phyloP scores from a whole-genome alignment of 2,888 invertebrate genomes.

The Aphelenchoides bicaudatus region DNA sequence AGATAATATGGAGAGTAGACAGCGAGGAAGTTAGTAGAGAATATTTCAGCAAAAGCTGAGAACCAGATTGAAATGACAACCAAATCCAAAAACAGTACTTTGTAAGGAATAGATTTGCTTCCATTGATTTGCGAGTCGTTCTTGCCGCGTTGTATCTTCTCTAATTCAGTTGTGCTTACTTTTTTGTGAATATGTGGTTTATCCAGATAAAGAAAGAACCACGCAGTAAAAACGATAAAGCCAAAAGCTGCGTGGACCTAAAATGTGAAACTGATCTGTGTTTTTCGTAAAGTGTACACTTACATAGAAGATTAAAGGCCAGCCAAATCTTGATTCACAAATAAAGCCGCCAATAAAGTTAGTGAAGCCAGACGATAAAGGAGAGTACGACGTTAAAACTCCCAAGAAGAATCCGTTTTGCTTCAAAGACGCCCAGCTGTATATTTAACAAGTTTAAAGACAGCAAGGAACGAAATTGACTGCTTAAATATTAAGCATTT shows the following conservation, averaged over 20 bases:
- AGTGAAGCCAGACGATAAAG: slow-evolving; percentile 32
- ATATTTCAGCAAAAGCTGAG: slow-evolving; percentile 32
- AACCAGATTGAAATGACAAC: slow-evolving; percentile 30
- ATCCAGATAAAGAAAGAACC: slow-evolving; percentile 31
- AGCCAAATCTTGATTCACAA: too few relatives aligned
- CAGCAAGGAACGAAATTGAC: too few relatives aligned
- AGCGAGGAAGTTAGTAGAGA: slow-evolving; percentile 24
- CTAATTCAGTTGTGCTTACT: slow-evolving; percentile 24
- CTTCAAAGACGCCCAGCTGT: slow-evolving; percentile 36
- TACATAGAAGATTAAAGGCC: too few relatives aligned
- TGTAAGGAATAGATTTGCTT: slow-evolving; percentile 27
- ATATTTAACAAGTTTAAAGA: too few relatives aligned
- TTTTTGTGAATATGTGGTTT: slow-evolving; percentile 18
- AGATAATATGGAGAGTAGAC: slow-evolving; percentile 18
- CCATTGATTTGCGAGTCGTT: slow-evolving; percentile 22
- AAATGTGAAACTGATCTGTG: too few relatives aligned
- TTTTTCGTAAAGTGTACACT: too few relatives aligned
- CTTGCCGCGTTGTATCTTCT: slow-evolving; percentile 30
- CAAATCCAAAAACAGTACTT: slow-evolving; percentile 20
- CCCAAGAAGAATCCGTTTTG: slow-evolving; percentile 32
- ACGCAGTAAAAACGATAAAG: slow-evolving; percentile 25
- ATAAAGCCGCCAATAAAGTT: slow-evolving; percentile 32
- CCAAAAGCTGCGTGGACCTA: slow-evolving; percentile 28
- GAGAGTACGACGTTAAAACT: slow-evolving; percentile 35
- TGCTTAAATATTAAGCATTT: too few relatives aligned